Conservation (phyloP, 2,888 invertebrate genomes). For the Epiblema foenella region DNA sequence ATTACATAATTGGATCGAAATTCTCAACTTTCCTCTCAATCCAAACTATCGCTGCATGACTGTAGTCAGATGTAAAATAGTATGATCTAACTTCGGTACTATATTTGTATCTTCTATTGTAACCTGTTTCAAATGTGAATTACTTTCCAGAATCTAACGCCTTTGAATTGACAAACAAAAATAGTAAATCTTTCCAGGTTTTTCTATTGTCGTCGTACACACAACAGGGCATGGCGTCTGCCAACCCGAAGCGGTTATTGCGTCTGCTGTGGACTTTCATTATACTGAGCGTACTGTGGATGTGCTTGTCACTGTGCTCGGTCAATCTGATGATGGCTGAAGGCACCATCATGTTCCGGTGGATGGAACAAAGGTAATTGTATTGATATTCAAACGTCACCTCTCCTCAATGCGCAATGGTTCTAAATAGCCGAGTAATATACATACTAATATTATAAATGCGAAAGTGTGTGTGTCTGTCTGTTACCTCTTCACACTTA, state of each 20-base stretch:
- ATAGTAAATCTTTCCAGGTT: slow-evolving; percentile 74
- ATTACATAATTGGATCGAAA: background rate
- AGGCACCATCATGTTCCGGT: slow-evolving; percentile 86
- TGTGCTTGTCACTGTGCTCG: slow-evolving; percentile 87
- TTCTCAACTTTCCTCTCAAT: background rate
- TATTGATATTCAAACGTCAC: no score
- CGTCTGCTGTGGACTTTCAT: slow-evolving; percentile 90
- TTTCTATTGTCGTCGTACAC: slow-evolving; percentile 90
- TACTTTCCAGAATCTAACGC: no score
- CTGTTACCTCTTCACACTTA: no score
- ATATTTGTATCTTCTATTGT: no score
- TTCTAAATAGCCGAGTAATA: no score
- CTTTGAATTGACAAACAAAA: background rate
- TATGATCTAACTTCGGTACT: no score
- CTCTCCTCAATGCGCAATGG: no score
- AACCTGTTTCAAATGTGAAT: no score
- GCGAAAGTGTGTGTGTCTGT: no score
- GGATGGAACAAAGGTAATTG: slow-evolving; percentile 86
- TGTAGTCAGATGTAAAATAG: background rate
- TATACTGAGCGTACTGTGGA: slow-evolving; percentile 88
- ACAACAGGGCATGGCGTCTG: slow-evolving; percentile 84
- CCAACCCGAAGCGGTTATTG: slow-evolving; percentile 88
- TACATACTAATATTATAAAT: no score
- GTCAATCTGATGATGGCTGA: slow-evolving; percentile 87
- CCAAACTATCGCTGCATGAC: background rate